A percentile compares a stretch with the other conserved stretches of the same genome.
Evolutionary conservation across 2,113 vertebrate genomes (phyloP).

Genomic region (Dipodomys stephensi): DNA sequence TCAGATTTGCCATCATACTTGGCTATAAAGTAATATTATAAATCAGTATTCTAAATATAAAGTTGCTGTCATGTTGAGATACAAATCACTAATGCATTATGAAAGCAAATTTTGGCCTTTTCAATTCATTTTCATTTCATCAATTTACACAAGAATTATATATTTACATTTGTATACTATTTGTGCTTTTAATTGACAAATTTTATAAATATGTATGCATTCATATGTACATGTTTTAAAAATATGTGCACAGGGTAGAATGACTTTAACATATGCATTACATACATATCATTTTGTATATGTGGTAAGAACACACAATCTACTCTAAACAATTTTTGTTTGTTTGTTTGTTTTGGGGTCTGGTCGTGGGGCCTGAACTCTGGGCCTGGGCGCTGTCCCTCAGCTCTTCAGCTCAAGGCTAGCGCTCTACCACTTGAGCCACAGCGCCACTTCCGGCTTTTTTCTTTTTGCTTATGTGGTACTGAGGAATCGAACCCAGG

Average conservation of each 20-base stretch:
- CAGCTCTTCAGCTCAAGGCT: no score
- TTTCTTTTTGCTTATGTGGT: no score
- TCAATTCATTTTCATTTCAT: conserved; percentile 21
- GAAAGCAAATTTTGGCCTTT: background rate
- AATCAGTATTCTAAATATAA: conserved; percentile 45
- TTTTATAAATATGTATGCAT: background rate
- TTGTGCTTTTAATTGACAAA: background rate
- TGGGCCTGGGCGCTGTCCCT: no score
- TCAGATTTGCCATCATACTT: no score
- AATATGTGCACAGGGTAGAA: background rate
- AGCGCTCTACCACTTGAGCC: no score
- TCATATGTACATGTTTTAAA: background rate
- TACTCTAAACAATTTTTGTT: no score
- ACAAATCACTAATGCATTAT: conserved; percentile 32
- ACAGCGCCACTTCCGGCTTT: no score
- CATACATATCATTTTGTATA: background rate
- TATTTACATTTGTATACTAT: background rate
- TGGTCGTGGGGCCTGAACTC: no score
- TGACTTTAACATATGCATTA: background rate
- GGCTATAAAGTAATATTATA: background rate
- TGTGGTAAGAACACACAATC: no score
- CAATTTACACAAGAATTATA: background rate
- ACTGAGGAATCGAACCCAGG: no score
- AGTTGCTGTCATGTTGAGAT: background rate
- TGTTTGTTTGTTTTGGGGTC: no score